These are phyloP conservation scores for Myotis lucifugus DNA, from an alignment of 2,113 vertebrate genomes.

Conservation along the genomic window DNA sequence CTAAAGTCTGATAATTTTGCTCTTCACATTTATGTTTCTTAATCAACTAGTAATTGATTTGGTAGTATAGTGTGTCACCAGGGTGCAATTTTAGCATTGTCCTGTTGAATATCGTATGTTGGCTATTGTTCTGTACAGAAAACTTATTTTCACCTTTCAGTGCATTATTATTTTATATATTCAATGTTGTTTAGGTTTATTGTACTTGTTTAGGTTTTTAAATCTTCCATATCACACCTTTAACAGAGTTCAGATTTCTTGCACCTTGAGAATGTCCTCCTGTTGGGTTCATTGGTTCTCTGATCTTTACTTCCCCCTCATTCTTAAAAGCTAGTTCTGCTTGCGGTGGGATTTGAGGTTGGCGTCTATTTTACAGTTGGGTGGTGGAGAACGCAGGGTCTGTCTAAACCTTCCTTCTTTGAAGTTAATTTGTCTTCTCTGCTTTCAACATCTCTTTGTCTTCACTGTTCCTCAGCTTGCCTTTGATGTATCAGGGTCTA, in stretches of 20 bases:
- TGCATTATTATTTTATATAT: not conserved
- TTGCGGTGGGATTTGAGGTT: not conserved
- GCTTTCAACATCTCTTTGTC: not conserved
- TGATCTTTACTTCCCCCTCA: not conserved
- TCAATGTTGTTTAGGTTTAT: not conserved
- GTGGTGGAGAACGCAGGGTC: not conserved
- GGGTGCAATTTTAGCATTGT: not conserved
- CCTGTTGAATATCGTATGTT: not conserved
- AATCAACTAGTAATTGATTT: not conserved
- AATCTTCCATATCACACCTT: not conserved
- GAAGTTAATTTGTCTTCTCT: slow-evolving; percentile 19
- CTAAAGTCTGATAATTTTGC: not conserved
- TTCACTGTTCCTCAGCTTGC: not conserved
- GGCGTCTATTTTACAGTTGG: not conserved
- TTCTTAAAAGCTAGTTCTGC: not conserved
- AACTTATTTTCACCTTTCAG: not conserved
- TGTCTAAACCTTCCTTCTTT: not conserved
- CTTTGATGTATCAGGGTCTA: not conserved
- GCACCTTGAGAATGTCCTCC: not conserved
- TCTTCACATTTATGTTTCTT: not conserved
- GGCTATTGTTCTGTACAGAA: not conserved
- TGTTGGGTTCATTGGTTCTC: not conserved
- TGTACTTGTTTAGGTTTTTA: not conserved
- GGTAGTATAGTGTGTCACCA: not conserved
- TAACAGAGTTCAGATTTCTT: not conserved